phyloP scores from a whole-genome alignment of 1,140 invertebrate species.

The Philotrypesis tridentata region DNA sequence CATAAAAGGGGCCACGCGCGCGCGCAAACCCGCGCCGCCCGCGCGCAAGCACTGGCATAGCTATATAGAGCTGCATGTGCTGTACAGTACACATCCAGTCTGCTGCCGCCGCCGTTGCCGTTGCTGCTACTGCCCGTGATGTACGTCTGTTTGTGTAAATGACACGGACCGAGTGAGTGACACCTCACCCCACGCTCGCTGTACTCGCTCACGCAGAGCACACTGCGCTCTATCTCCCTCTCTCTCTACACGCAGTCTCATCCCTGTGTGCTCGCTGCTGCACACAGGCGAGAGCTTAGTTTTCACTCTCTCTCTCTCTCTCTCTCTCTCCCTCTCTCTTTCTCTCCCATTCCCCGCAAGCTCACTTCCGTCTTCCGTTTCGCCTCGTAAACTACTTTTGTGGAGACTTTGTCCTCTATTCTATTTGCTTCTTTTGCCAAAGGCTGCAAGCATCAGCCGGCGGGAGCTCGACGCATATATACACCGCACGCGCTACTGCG shows the following conservation, averaged over 20 bases:
- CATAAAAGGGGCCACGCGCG: slow-evolving; percentile 68
- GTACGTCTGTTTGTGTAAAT: slow-evolving; percentile 75
- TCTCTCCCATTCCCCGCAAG: not conserved
- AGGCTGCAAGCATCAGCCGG: no score
- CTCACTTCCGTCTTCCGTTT: slow-evolving; percentile 39
- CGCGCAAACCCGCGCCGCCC: no score
- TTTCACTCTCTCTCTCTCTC: slow-evolving; percentile 45
- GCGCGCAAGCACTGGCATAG: no score
- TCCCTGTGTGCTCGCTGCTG: not conserved
- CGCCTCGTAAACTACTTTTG: slow-evolving; percentile 34
- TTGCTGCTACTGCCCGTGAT: slow-evolving; percentile 66
- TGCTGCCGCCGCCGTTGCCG: slow-evolving; percentile 54
- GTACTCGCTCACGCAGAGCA: slow-evolving; percentile 28
- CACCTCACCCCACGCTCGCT: slow-evolving; percentile 53
- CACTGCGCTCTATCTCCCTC: no score
- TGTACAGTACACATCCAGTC: slow-evolving; percentile 41
- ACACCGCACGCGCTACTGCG: not conserved
- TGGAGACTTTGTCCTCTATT: slow-evolving; percentile 35
- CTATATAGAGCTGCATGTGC: slow-evolving; percentile 35
- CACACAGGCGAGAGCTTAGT: no score
- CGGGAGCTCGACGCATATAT: no score
- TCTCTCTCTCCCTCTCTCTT: not conserved
- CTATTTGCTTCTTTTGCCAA: slow-evolving; percentile 37
- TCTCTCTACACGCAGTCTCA: not conserved
- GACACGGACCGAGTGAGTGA: slow-evolving; percentile 72